Evolutionary conservation across 2,888 invertebrate genomes (phyloP).

Genomic region (Tubiluchus corallicola): DNA sequence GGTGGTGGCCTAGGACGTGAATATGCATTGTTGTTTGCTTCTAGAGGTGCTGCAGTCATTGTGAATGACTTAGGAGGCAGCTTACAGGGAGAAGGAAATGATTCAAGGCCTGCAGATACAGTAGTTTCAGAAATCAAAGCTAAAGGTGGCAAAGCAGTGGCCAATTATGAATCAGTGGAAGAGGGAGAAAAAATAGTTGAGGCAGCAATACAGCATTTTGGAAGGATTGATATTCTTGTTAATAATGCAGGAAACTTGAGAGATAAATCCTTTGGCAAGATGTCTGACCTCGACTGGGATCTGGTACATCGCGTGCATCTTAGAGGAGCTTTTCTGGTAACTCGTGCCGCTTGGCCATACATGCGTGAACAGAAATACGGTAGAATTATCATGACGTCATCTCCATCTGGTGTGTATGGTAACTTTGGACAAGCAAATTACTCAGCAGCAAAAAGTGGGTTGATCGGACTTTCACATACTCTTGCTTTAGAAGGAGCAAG

Average conservation of each 20-base stretch:
- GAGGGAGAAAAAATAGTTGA: constrained; percentile 89
- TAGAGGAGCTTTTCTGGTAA: constrained; percentile 76
- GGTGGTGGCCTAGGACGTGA: constrained; percentile 59
- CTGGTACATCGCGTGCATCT: constrained; percentile 77
- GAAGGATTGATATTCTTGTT: constrained; percentile 53
- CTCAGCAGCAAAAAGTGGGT: constrained; percentile 69
- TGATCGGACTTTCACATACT: constrained; percentile 76
- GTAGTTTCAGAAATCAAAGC: constrained; percentile 73
- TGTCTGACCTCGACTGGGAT: constrained; percentile 69
- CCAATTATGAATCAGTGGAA: constrained; percentile 60
- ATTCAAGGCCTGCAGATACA: constrained; percentile 57
- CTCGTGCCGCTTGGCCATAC: constrained; percentile 85
- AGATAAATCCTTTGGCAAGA: constrained; percentile 74
- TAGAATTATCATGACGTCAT: constrained; percentile 75
- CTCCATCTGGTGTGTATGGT: constrained; percentile 74
- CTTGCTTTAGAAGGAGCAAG: constrained; percentile 67
- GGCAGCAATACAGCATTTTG: constrained; percentile 84
- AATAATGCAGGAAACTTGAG: constrained; percentile 97
- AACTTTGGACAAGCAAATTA: constrained; percentile 91
- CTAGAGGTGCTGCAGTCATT: constrained; percentile 84
- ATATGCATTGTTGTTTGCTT: constrained; percentile 77
- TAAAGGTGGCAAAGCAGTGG: constrained; percentile 67
- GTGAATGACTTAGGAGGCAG: constrained; percentile 88
- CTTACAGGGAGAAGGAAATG: constrained; percentile 52
- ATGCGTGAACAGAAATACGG: constrained; percentile 86